Conservation (phyloP, 2,113 vertebrate species). For the Peromyscus californicus region DNA sequence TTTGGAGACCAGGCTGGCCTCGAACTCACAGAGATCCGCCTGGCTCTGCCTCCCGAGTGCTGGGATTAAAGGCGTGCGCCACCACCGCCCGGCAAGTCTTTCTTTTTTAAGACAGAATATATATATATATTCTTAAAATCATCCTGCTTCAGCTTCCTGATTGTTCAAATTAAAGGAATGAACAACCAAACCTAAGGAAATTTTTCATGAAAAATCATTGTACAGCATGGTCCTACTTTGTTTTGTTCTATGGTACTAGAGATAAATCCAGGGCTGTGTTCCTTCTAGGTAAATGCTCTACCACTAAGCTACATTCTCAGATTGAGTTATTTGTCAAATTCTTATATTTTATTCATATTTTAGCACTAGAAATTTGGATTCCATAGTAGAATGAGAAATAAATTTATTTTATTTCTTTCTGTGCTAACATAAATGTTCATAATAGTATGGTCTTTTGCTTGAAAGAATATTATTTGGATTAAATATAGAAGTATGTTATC, state of each 20-base stretch:
- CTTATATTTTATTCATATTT: neutral
- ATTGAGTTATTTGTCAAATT: conserved; percentile 6
- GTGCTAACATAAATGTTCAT: conserved; percentile 9
- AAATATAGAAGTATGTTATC: neutral
- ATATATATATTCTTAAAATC: too few relatives aligned
- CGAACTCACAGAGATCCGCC: too few relatives aligned
- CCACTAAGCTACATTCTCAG: neutral
- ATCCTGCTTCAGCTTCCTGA: neutral
- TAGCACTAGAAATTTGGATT: neutral
- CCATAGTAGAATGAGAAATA: neutral
- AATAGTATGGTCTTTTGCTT: neutral
- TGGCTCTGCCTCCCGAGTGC: too few relatives aligned
- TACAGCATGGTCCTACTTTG: neutral
- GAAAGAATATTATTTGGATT: neutral
- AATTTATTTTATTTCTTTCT: neutral
- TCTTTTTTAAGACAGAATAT: neutral
- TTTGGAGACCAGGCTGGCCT: too few relatives aligned
- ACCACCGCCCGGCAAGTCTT: too few relatives aligned
- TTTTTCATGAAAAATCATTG: neutral
- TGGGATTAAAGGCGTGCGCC: too few relatives aligned
- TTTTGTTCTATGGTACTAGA: neutral
- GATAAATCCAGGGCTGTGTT: neutral
- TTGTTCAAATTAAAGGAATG: neutral
- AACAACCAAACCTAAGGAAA: neutral
- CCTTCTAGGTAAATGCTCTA: neutral